Conservation (phyloP, 2,797 vertebrate genomes). For the Petrocephalus sullivani region DNA sequence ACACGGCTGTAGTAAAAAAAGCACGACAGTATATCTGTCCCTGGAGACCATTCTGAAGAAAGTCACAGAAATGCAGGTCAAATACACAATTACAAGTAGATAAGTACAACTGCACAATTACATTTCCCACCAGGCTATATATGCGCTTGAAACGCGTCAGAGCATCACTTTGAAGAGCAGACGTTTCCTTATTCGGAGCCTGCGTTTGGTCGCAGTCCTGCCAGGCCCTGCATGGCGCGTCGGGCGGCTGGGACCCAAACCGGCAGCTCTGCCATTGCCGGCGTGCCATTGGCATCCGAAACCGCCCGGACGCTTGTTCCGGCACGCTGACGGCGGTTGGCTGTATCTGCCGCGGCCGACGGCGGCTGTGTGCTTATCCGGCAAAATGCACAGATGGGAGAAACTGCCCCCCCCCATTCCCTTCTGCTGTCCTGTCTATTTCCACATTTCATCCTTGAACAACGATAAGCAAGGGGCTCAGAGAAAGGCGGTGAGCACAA, state of each 20-base stretch:
- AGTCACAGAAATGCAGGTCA: neutral
- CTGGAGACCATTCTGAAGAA: no score
- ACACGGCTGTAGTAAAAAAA: no score
- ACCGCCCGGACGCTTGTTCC: neutral
- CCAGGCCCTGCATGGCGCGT: neutral
- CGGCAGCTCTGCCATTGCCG: neutral
- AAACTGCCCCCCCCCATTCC: neutral
- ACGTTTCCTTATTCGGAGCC: neutral
- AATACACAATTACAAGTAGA: neutral
- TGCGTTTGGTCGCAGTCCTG: neutral
- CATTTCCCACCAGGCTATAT: neutral
- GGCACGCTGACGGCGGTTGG: neutral
- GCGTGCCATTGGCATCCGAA: neutral
- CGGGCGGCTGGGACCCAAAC: neutral
- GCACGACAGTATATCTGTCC: neutral
- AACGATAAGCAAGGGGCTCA: slow-evolving; percentile 24
- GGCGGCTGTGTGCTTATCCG: neutral
- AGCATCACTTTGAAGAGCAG: neutral
- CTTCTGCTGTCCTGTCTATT: slow-evolving; percentile 29
- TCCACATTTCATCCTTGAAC: slow-evolving; percentile 36
- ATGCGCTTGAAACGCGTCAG: neutral
- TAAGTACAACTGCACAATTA: neutral
- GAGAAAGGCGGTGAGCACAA: slow-evolving; percentile 24
- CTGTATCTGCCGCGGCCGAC: neutral
- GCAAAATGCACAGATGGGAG: slow-evolving; percentile 8